Evolutionary conservation across 2,113 vertebrate species (phyloP), one percentile per base, ranked within the genome.

Genomic region (Gracilinanus agilis): DNA sequence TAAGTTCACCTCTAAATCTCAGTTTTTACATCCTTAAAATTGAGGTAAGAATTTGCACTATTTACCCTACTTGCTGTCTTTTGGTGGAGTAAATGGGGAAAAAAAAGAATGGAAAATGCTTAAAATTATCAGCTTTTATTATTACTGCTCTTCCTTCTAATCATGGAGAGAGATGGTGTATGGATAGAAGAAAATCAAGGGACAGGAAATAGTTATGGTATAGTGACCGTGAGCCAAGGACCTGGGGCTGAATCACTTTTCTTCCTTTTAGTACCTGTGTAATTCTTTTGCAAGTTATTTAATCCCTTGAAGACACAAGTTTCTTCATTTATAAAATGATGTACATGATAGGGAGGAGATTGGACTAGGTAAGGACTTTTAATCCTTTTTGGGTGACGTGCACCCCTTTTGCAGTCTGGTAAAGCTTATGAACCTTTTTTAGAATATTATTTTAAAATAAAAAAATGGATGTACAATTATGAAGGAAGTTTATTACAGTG

Each of bases 281-380:
- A 58, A 93, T 9, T n/a, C 29, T 23, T 0, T 67, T n/a, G n/a
- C 89, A 54, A 54, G 11, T 29, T 8, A 53, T 40, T 53, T 83
- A 92, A 11, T 44, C 44, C 89, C 27, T 25, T 21, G 75, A 54
- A 55, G 55, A 29, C 11, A 89, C 83, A 9, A 19, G 9, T 91
- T 93, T 90, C 34, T 90, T 93, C 53, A n/a, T 44, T 90, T 94
- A n/a, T 92, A 90, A 92, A 61, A 25, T 54, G 55, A 89, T 44
- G 27, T 6, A 54, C 40, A 19, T 83, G n/a, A 6, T 83, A n/a
- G n/a, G 7, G 19, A 83, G 67, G 67, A 83, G 0, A 40, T 19
- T 83, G 2, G 34, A 83, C 16, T 40, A 83, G 19, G 23, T 23
- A 16, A 23, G 6, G n/a, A 83, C 6, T 83, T 83, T 83, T 67